Base-by-base conservation (phyloP, 2,888 invertebrate species). In the Tenthredo mesomela region DNA sequence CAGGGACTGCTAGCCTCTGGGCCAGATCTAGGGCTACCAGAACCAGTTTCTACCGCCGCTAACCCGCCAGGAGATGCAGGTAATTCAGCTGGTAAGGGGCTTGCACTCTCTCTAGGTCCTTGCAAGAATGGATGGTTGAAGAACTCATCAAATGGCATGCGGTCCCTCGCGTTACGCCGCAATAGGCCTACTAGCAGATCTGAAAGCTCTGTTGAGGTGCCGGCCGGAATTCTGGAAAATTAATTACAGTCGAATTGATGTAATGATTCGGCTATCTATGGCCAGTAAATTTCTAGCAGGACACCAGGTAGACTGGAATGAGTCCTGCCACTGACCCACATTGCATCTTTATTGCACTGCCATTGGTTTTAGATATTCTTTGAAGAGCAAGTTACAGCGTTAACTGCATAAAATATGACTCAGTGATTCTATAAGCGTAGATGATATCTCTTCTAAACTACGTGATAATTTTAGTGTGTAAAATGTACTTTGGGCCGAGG, bases 61-160 rank as follows among this genome's bases (percentile, higher is more conserved):
- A 91, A 86, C 65, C 88, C 90, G 75, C 90, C 90, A 61, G 92
- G 92, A 10, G 93, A 92, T n/a, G 91, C 90, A 12, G 93, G 91
- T 50, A 93, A 87, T 83, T 93, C 93, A 5, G 89, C 91, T 4
- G 93, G 91, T 86, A 94, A 90, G 29, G 94, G 94, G 88, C 93
- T 94, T 86, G 94, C 93, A 87, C 92, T 93, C 86, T 94, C 92
- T 85, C 91, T 87, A 89, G 94, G 87, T 86, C 97, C 95, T 92
- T 96, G 96, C 88, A 97, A 94, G 94, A 99, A 99, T 77, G 97
- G 96, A 94, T 99, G 99, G 92, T 96, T 96, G 95, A 99, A 99
- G 94, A 99, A 99, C 87, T 96, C 96, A 91, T 98, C 98, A 94
- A 99, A 99, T 86, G 98, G 97, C 95, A 99, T 98, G 88, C 99